Evolutionary conservation across 2,113 vertebrate species (phyloP).

Genomic region (Thomomys bottae): DNA sequence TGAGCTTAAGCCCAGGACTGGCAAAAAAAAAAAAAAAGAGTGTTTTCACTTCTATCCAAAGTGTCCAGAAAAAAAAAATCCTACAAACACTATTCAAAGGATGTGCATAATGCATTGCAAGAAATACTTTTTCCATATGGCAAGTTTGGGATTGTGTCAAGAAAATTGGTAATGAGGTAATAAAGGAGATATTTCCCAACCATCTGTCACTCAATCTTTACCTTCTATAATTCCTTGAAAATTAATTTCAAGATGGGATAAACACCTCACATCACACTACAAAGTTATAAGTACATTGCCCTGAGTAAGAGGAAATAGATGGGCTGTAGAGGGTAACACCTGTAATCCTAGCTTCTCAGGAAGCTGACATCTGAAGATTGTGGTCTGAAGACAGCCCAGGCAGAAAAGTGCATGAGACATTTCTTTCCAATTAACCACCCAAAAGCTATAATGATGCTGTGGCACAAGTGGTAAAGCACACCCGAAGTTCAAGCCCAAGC

Average conservation of each 20-base stretch:
- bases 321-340: too few relatives aligned
- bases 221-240: constrained; percentile 46
- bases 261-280: constrained; percentile 34
- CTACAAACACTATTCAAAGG: constrained; percentile 44
- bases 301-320: constrained; percentile 60
- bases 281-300: constrained; percentile 55
- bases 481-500: too few relatives aligned
- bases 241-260: constrained; percentile 69
- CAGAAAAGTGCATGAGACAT: too few relatives aligned
- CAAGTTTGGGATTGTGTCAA: neutral
- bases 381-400: too few relatives aligned
- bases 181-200: neutral
- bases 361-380: too few relatives aligned
- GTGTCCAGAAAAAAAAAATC: constrained; percentile 8
- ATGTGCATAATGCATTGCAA: neutral
- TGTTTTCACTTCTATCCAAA: constrained; percentile 27
- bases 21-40: neutral
- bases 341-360: too few relatives aligned
- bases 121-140: neutral
- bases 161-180: constrained; percentile 45
- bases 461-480: too few relatives aligned
- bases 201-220: constrained; percentile 32
- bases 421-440: too few relatives aligned
- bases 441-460: too few relatives aligned
- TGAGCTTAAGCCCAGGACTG: too few relatives aligned